Conservation (phyloP, 2,888 invertebrate genomes). For the Pasiphila rectangulata region DNA sequence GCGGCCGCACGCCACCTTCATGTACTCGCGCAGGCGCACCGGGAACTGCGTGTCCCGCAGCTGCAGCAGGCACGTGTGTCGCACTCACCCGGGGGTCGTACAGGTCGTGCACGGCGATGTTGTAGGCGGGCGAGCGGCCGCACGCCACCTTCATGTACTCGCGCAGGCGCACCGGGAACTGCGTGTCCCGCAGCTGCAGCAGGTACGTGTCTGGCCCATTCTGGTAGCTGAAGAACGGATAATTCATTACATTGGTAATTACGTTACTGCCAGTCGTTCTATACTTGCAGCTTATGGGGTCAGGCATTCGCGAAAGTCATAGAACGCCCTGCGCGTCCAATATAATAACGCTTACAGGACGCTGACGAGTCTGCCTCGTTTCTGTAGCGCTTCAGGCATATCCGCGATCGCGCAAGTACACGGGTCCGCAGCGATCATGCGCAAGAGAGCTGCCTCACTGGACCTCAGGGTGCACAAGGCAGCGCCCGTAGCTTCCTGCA, state of each 20-base stretch:
- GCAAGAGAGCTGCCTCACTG: too few relatives aligned
- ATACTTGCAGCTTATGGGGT: too few relatives aligned
- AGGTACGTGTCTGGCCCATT: conserved; percentile 98
- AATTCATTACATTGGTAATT: neutral
- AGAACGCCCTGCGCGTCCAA: too few relatives aligned
- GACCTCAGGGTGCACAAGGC: too few relatives aligned
- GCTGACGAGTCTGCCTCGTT: too few relatives aligned
- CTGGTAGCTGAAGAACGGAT: conserved; percentile 86
- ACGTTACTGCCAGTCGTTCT: neutral
- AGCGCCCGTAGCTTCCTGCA: too few relatives aligned
- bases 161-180: conserved; percentile 95
- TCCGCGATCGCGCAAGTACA: too few relatives aligned
- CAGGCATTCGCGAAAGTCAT: too few relatives aligned
- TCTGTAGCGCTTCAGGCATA: too few relatives aligned
- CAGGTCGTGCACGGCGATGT: conserved; percentile 83
- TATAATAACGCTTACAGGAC: too few relatives aligned
- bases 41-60: conserved; percentile 96
- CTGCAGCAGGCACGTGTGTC: conserved; percentile 97
- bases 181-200: conserved; percentile 94
- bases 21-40: too few relatives aligned
- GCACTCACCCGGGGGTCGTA: conserved; percentile 90
- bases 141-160: conserved; percentile 97
- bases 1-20: neutral
- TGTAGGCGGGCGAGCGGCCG: conserved; percentile 86
- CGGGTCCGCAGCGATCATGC: too few relatives aligned